Base-by-base conservation (phyloP, 2,888 invertebrate species). In the Folsomia candida region DNA sequence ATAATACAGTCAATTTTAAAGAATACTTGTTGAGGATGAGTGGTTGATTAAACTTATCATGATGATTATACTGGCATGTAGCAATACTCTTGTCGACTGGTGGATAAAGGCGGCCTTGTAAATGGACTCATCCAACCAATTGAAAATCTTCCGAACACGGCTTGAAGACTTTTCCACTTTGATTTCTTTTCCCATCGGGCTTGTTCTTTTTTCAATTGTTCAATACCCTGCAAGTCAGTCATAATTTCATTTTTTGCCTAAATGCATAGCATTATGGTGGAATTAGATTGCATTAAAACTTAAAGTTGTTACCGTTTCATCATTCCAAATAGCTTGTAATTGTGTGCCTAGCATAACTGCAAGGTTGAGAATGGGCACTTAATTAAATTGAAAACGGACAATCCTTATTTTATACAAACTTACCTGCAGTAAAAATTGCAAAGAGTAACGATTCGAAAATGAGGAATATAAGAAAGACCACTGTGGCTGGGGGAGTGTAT, bases 321-420 rank as follows among this genome's bases (percentile, higher is more conserved):
- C 99, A 82, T 94, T 94, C 89, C 97, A 95, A 82, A 99, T 98
- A 27, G 98, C 97, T 82, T 94, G 94, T 57, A 99, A 85, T 84
- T 97, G 97, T 0, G 97, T 96, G 62, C 93, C 93, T 80, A 97
- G 89, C 99, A 99, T 99, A 57, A 99, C 94, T 27, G n/a, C n/a
- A n/a, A n/a, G n/a, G n/a, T n/a, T n/a, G n/a, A n/a, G n/a, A n/a
- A n/a, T n/a, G n/a, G n/a, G n/a, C n/a, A n/a, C n/a, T n/a, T n/a
- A n/a, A n/a, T n/a, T n/a, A n/a, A n/a, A n/a, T n/a, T n/a, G n/a
- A n/a, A n/a, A n/a, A n/a, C n/a, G n/a, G n/a, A n/a, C n/a, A n/a
- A n/a, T n/a, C n/a, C n/a, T n/a, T n/a, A n/a, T n/a, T n/a, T n/a
- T n/a, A n/a, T n/a, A n/a, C n/a, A n/a, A n/a, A n/a, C n/a, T n/a